Evolutionary conservation across 2,888 invertebrate species (phyloP).

Genomic region (Xestia ashworthii): DNA sequence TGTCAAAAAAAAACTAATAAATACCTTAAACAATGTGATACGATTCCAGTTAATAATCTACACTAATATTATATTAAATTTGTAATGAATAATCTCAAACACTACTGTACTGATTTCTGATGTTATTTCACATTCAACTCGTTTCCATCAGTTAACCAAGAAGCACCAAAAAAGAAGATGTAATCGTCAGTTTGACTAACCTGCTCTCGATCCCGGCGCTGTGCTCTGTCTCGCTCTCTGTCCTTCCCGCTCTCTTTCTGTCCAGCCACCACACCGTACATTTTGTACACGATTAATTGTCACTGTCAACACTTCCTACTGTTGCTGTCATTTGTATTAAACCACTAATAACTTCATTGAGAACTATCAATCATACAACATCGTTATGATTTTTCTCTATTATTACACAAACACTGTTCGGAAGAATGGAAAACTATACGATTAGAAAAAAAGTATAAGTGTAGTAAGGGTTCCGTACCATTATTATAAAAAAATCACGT

Average conservation of each 20-base stretch:
- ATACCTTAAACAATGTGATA: too few species aligned
- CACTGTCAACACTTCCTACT: neutral
- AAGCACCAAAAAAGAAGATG: neutral
- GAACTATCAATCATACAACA: neutral
- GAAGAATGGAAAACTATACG: neutral
- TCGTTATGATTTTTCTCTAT: neutral
- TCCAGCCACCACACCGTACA: slow-evolving; percentile 73
- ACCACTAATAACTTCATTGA: neutral
- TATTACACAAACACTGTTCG: neutral
- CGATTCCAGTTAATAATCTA: too few species aligned
- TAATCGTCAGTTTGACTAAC: slow-evolving; percentile 21
- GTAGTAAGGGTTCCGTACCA: too few species aligned
- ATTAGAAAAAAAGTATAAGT: neutral
- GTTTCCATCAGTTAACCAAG: too few species aligned
- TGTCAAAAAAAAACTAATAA: too few species aligned
- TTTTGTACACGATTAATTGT: slow-evolving; percentile 21
- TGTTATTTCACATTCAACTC: too few species aligned
- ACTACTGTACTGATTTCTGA: too few species aligned
- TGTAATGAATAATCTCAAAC: too few species aligned
- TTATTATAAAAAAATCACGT: too few species aligned
- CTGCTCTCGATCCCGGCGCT: slow-evolving; percentile 47
- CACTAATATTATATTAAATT: too few species aligned
- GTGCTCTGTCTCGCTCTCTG: slow-evolving; percentile 17
- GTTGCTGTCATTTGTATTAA: neutral
- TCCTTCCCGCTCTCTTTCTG: slow-evolving; percentile 63